These are phyloP conservation scores for Phoebastria nigripes DNA, from an alignment of 2,797 vertebrate species.

Conservation along the genomic window DNA sequence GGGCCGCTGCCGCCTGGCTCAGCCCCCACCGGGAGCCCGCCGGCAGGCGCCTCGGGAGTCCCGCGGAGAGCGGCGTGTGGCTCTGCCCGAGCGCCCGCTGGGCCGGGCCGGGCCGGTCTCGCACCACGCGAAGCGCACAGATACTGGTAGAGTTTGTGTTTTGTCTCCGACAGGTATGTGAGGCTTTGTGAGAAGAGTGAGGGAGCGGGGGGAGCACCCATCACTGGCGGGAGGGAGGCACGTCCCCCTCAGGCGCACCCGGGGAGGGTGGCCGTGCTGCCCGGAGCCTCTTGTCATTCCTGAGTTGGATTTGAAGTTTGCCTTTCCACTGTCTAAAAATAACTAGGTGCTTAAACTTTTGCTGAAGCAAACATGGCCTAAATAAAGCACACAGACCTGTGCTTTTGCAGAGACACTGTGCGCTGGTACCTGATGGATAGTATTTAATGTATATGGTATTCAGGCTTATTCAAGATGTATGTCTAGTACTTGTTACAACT, in stretches of 20 bases:
- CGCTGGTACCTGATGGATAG: accelerated
- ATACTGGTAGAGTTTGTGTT: too few species aligned
- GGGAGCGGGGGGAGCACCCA: background rate
- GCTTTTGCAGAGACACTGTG: accelerated
- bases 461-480: accelerated
- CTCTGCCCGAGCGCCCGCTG: background rate
- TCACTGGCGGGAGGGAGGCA: background rate
- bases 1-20: background rate
- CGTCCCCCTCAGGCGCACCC: background rate
- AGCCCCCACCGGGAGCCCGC: background rate
- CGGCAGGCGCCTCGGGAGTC: background rate
- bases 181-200: too few species aligned
- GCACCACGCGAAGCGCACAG: background rate
- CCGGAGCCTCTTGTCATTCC: accelerated
- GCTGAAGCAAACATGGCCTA: background rate
- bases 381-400: background rate
- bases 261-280: background rate
- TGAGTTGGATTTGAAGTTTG: accelerated
- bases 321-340: background rate
- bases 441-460: accelerated
- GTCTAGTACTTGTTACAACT: too few species aligned
- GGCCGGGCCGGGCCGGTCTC: background rate
- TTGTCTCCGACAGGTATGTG: background rate
- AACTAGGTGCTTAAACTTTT: background rate
- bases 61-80: background rate